A percentile compares a stretch with the other conserved stretches of the same genome.
Evolutionary conservation across 2,797 vertebrate genomes (phyloP).

Genomic region (Momotus momota): DNA sequence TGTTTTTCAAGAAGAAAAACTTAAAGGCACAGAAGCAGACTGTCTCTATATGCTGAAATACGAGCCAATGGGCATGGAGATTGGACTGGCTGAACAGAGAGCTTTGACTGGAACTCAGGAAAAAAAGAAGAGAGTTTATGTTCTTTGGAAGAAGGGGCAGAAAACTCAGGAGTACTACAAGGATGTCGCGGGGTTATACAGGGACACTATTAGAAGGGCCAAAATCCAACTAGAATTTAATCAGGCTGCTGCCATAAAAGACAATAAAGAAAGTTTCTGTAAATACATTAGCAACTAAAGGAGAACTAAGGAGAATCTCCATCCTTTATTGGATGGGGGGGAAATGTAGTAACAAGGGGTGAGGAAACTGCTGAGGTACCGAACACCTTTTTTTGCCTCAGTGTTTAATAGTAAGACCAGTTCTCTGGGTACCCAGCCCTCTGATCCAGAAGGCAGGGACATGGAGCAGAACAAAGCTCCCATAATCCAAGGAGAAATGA

Average conservation of each 20-base stretch:
- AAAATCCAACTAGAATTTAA: not conserved
- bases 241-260: not conserved
- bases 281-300: not conserved
- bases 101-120: not conserved
- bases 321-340: not conserved
- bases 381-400: not conserved
- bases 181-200: not conserved
- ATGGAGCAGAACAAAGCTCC: not conserved
- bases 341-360: not conserved
- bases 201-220: not conserved
- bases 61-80: fast-evolving
- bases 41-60: not conserved
- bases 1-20: not conserved
- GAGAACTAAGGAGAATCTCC: not conserved
- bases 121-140: not conserved
- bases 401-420: not conserved
- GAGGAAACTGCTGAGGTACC: not conserved
- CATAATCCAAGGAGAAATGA: not conserved
- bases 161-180: not conserved
- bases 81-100: not conserved
- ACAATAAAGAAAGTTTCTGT: not conserved
- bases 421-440: not conserved
- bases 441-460: not conserved
- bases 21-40: not conserved
- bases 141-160: not conserved